Evolutionary conservation across 2,888 invertebrate species (phyloP).

Genomic region (Magallana nippona): DNA sequence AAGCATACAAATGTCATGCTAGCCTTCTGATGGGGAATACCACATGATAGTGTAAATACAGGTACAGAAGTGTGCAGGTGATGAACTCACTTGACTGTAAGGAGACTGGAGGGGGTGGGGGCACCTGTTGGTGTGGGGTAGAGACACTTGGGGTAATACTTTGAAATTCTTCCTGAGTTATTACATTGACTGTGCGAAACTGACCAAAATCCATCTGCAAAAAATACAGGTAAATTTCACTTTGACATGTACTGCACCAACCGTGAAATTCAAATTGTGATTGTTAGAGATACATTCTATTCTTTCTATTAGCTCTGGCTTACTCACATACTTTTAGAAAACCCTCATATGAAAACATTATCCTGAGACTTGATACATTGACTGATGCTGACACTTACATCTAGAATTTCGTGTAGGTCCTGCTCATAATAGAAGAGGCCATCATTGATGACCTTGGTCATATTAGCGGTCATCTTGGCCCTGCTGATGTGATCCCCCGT

Average conservation of each 20-base stretch:
- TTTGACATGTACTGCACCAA: not conserved
- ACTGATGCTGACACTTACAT: conserved; percentile 50
- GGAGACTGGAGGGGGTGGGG: conserved; percentile 81
- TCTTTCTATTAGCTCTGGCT: too few relatives aligned
- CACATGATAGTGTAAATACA: too few relatives aligned
- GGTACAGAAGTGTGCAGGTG: too few relatives aligned
- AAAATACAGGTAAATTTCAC: not conserved
- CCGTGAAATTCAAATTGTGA: too few relatives aligned
- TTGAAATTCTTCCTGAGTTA: conserved; percentile 93
- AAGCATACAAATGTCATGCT: too few relatives aligned
- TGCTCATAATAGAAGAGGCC: conserved; percentile 98
- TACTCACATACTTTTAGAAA: too few relatives aligned
- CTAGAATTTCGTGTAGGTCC: conserved; percentile 87
- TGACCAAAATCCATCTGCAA: conserved; percentile 61
- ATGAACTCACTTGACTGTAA: conserved; percentile 43
- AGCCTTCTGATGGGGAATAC: too few relatives aligned
- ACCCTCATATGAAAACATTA: not conserved
- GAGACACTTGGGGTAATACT: conserved; percentile 82
- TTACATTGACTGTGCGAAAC: conserved; percentile 89
- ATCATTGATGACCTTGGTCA: conserved; percentile 97
- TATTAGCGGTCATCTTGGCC: conserved; percentile 95
- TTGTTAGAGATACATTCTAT: too few relatives aligned
- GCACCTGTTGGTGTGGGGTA: conserved; percentile 85
- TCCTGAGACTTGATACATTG: not conserved
- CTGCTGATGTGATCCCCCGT: conserved; percentile 93